phyloP scores from a whole-genome alignment of 2,797 vertebrate genomes.

The Anabas testudineus region DNA sequence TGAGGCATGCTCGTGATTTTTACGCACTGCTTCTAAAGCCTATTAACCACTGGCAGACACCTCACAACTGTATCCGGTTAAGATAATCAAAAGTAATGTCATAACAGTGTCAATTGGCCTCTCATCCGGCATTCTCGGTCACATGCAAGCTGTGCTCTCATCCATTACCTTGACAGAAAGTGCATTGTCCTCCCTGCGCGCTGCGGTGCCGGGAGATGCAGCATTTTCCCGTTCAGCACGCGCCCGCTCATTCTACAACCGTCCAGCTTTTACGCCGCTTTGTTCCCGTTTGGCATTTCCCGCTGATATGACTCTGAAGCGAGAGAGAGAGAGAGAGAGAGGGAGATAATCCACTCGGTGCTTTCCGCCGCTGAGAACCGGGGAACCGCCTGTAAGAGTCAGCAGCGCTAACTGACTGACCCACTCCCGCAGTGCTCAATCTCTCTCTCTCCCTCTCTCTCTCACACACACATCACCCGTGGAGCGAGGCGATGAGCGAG shows the following conservation, averaged over 20 bases:
- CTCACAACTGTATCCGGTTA: neutral
- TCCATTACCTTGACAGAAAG: conserved; percentile 85
- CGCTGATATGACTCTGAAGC: neutral
- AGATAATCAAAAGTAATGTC: conserved; percentile 21
- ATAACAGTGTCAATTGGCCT: conserved; percentile 35
- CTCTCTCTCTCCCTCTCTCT: conserved; percentile 37
- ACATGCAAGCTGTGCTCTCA: conserved; percentile 25
- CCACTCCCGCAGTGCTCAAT: conserved; percentile 72
- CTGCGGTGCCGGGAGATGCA: conserved; percentile 83
- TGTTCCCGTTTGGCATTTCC: conserved; percentile 76
- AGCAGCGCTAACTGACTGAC: conserved; percentile 73
- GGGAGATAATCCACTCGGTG: conserved; percentile 37
- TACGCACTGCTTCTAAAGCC: conserved; percentile 65
- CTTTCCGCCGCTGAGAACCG: conserved; percentile 37
- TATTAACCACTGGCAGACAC: neutral
- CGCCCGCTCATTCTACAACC: conserved; percentile 82
- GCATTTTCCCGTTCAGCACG: conserved; percentile 85
- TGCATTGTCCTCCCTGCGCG: conserved; percentile 85
- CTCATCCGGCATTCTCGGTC: conserved; percentile 29
- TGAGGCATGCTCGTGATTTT: conserved; percentile 65
- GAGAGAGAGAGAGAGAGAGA: neutral
- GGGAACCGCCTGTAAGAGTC: conserved; percentile 71
- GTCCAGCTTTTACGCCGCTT: conserved; percentile 70
- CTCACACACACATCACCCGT: conserved; percentile 36
- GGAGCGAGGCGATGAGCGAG: conserved; percentile 56